Conservation (phyloP, 2,888 invertebrate genomes). For the Leptodirus hochenwartii region DNA sequence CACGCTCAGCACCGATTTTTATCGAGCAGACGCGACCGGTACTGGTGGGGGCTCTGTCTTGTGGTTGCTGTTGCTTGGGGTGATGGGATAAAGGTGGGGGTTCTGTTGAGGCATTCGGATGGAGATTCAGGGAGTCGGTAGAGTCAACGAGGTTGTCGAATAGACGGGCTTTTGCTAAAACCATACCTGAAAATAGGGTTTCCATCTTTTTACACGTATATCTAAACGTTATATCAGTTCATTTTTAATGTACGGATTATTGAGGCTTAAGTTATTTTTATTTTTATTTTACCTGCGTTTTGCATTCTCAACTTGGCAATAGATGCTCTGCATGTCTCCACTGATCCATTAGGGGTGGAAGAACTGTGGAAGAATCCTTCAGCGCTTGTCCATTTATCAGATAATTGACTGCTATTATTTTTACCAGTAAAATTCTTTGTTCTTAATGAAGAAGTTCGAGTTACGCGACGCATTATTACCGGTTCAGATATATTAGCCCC, state of each 20-base stretch:
- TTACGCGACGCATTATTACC: too few relatives aligned
- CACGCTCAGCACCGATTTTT: slow-evolving; percentile 8
- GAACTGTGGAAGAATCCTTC: slow-evolving; percentile 25
- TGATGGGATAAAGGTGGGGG: slow-evolving; percentile 6
- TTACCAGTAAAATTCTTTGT: not conserved
- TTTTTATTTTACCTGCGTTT: too few relatives aligned
- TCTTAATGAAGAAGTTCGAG: not conserved
- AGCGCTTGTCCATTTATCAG: slow-evolving; percentile 26
- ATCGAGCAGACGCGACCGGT: too few relatives aligned
- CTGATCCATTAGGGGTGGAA: slow-evolving; percentile 32
- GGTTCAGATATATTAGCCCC: too few relatives aligned
- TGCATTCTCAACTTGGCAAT: slow-evolving; percentile 51
- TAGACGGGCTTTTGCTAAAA: slow-evolving; percentile 57
- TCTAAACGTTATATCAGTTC: too few relatives aligned
- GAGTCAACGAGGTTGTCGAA: slow-evolving; percentile 31
- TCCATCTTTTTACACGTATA: too few relatives aligned
- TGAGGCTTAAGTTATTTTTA: too few relatives aligned
- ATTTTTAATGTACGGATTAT: too few relatives aligned
- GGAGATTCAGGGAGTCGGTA: slow-evolving; percentile 7
- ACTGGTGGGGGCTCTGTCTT: not conserved
- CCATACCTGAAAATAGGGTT: too few relatives aligned
- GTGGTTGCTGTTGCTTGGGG: not conserved
- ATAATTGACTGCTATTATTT: not conserved
- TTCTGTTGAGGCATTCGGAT: slow-evolving; percentile 12
- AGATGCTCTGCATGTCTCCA: slow-evolving; percentile 51